Evolutionary conservation across 2,113 vertebrate genomes (phyloP).

Genomic region (Lycocorax pyrrhopterus): DNA sequence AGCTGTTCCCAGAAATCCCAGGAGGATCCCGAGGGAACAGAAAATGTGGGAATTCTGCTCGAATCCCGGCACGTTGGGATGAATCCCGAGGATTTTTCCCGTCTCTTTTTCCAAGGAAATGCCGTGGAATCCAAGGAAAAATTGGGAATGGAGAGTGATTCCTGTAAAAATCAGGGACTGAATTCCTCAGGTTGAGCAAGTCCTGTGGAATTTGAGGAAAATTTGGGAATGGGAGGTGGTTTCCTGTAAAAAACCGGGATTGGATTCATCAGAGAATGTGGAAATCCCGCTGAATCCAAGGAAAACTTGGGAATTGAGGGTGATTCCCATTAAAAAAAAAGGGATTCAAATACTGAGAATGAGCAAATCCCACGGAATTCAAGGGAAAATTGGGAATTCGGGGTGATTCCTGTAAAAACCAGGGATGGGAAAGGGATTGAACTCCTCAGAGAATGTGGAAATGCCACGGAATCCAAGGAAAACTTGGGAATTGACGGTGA

Average conservation of each 20-base stretch:
- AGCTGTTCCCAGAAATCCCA: background rate
- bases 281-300: background rate
- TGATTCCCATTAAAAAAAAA: background rate
- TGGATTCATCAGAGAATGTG: background rate
- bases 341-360: too few species aligned
- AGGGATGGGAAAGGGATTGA: background rate
- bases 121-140: background rate
- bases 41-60: background rate
- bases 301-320: background rate
- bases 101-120: background rate
- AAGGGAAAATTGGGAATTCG: too few species aligned
- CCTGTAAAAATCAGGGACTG: background rate
- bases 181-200: background rate
- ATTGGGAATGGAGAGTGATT: too few species aligned
- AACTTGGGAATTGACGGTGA: fast-evolving
- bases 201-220: background rate
- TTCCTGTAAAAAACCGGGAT: background rate
- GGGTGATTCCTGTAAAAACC: background rate
- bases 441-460: background rate
- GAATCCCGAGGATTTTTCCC: background rate
- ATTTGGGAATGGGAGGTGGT: background rate
- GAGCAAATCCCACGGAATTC: background rate
- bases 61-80: fast-evolving
- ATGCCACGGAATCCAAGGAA: background rate
- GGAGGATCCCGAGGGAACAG: fast-evolving